Base-by-base conservation (phyloP, 2,797 vertebrate genomes). In the Clarias platycephalus region DNA sequence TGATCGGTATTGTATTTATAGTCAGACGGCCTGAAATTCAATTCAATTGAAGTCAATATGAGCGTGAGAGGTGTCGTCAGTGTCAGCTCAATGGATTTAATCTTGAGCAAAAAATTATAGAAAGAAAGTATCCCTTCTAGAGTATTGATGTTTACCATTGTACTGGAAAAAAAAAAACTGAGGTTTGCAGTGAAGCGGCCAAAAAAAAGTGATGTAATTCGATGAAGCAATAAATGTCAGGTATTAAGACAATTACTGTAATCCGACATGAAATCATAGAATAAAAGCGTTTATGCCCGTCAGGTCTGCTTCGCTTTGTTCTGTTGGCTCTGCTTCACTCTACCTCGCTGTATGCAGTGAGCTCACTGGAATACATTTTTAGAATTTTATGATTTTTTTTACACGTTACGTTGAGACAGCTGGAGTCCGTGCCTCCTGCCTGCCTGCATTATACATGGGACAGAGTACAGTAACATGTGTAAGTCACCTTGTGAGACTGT, bases 381-480 rank as follows among this genome's bases (percentile, higher is more conserved):
- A 85, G 71, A 57, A 8, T 55, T 16, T 2, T 37, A 37, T 24
- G 24, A 5, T 31, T 34, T 37, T 9, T 62, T 15, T 31, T 57
- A 7, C 57, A 64, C 18, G 24, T 20, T 63, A 31, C 75, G 55
- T 67, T 80, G 28, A 81, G 81, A 84, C 81, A 81, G 84, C 74
- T 82, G 79, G 62, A 85, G 79, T 74, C 81, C 31, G n/a, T 83
- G 78, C 15, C 67, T 72, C 44, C 49, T 37, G 31, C 63, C 67
- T 37, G 49, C 77, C 68, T 90, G n/a, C 83, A 88, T 89, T 87
- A 88, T 87, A 83, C 85, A 89, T 88, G 80, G 60, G 79, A 37
- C 80, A 83, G 86, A 86, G 85, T 88, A 84, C 82, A 68, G 82
- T 86, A 85, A 88, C 89, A 84, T 83, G 87, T 90, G 89, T 88